These are phyloP conservation scores for Aspiorhynchus laticeps DNA, from an alignment of 2,113 vertebrate species.

Conservation along the genomic window DNA sequence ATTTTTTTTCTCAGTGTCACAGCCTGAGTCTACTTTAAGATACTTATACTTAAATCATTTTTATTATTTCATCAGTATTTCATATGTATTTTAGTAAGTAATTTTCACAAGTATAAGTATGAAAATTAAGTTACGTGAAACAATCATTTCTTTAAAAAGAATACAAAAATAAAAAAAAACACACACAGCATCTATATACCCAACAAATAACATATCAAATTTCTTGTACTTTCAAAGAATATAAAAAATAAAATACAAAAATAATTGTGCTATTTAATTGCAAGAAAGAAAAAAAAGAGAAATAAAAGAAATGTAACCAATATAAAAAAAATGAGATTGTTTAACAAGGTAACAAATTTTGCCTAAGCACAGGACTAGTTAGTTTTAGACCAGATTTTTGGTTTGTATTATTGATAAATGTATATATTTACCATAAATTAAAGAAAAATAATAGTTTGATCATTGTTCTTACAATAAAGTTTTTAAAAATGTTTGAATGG, in stretches of 20 bases:
- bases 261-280: background rate
- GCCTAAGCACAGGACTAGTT: background rate
- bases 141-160: too few species aligned
- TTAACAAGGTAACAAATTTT: background rate
- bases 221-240: too few species aligned
- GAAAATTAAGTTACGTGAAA: too few species aligned
- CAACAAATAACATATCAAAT: too few species aligned
- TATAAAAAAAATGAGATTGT: background rate
- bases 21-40: background rate
- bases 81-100: too few species aligned
- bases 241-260: background rate
- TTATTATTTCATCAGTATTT: too few species aligned
- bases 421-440: background rate
- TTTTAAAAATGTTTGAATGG: background rate
- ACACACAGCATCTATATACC: too few species aligned
- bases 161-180: too few species aligned
- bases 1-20: background rate
- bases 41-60: background rate
- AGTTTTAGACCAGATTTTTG: background rate
- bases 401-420: background rate
- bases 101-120: too few species aligned
- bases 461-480: background rate
- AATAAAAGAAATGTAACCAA: background rate
- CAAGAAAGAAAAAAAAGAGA: background rate
- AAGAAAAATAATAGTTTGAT: background rate